Percentiles rank a stretch among this genome's conserved stretches.
phyloP scores from a whole-genome alignment of 2,113 vertebrate species.

The Anhinga rufa region DNA sequence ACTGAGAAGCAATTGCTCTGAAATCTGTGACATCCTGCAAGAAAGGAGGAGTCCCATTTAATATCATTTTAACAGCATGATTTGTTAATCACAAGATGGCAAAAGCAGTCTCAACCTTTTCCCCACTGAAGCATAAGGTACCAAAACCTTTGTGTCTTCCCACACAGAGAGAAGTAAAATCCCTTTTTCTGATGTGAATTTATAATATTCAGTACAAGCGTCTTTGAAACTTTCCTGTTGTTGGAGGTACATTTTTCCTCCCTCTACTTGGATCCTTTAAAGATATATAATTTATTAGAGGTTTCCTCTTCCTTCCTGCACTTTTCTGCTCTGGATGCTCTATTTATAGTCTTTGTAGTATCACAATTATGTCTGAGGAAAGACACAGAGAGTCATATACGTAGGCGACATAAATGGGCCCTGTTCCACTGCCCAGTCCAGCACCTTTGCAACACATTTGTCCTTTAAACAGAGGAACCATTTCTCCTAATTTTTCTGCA shows the following conservation, averaged over 20 bases:
- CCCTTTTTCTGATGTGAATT: not conserved
- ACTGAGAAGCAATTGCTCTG: not conserved
- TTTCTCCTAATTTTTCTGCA: not conserved
- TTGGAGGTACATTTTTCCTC: not conserved
- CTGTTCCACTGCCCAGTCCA: not conserved
- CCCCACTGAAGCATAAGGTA: not conserved
- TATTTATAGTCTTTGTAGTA: not conserved
- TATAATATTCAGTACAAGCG: not conserved
- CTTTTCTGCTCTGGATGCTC: not conserved
- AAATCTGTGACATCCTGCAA: not conserved
- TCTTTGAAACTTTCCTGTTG: not conserved
- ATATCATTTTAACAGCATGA: not conserved
- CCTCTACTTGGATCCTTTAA: not conserved
- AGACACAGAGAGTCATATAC: not conserved
- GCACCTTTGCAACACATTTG: not conserved
- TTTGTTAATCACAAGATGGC: not conserved
- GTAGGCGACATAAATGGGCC: not conserved
- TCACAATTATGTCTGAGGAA: not conserved
- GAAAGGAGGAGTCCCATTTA: not conserved
- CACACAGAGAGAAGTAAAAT: not conserved
- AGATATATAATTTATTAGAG: not conserved
- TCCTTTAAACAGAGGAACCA: not conserved
- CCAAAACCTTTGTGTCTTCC: not conserved
- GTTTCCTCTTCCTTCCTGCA: conserved; percentile 30
- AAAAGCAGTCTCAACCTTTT: not conserved